Conservation (phyloP, 1,140 invertebrate species). For the Rhysida immarginata region DNA sequence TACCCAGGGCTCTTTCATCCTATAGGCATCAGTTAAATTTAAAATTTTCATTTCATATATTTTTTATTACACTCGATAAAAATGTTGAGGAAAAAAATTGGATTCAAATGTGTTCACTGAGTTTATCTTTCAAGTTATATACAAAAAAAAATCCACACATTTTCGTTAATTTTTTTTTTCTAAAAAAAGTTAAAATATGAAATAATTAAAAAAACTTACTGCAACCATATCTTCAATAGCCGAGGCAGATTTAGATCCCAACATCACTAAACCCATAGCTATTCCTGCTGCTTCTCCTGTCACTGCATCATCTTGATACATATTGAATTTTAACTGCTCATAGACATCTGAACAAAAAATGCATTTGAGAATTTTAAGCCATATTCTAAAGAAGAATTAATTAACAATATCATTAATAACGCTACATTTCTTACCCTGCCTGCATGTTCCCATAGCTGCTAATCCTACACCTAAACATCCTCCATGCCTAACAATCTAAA, state of each 20-base stretch:
- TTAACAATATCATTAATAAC: neutral
- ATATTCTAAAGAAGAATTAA: neutral
- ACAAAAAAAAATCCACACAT: no score
- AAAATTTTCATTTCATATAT: no score
- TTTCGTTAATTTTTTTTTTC: no score
- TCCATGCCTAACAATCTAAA: slow-evolving; percentile 79
- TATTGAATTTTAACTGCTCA: slow-evolving; percentile 87
- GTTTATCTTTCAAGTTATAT: no score
- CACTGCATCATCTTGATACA: slow-evolving; percentile 97
- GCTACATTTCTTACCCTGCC: slow-evolving; percentile 30
- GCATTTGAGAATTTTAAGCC: neutral
- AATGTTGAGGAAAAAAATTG: no score
- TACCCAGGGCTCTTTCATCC: no score
- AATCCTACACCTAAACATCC: slow-evolving; percentile 91
- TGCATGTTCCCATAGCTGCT: slow-evolving; percentile 91
- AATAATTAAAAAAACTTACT: no score
- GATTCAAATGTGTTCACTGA: no score
- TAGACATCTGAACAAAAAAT: slow-evolving; percentile 55
- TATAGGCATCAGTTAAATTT: no score
- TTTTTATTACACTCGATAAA: no score
- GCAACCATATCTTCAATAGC: slow-evolving; percentile 91
- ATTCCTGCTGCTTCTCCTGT: slow-evolving; percentile 95
- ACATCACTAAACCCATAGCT: slow-evolving; percentile 97
- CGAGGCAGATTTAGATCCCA: slow-evolving; percentile 75
- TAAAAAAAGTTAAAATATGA: no score